Base-by-base conservation (phyloP, 2,113 vertebrate species). In the Tyto alba region DNA sequence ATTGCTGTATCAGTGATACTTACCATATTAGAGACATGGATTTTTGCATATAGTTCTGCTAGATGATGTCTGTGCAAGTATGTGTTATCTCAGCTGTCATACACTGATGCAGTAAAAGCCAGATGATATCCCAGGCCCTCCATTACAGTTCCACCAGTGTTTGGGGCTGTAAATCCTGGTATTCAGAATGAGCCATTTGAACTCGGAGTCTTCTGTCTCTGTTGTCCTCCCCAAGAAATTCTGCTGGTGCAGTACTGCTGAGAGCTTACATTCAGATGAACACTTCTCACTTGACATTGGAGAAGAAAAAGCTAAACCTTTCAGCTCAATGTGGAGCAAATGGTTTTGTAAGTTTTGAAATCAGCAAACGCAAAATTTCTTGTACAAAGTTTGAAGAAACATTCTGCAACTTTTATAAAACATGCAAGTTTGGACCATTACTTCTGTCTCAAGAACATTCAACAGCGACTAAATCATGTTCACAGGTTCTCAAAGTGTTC, bases 281-380 rank as follows among this genome's bases (percentile, higher is more conserved):
- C 29, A 73, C 9, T 67, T 90, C 71, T 87, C 77, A 93, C 20
- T 48, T 60, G 80, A 85, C 27, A 41, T 34, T 47, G 66, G 53
- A 95, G 75, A 76, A 82, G 38, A 71, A 91, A 91, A 93, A 71
- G 38, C 67, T 34, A 85, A 92, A 86, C 32, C 41, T 71, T 95
- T 88, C 63, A 27, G 30, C 85, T 85, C 59, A 80, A 74, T 40
- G n/a, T 41, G 32, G 32, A 89, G 78, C 41, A 88, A 82, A 63
- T 63, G 26, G 13, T 93, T 95, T 69, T 63, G 2, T 40, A 89
- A 66, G 32, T 84, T 88, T 47, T 83, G 43, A 50, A 90, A 90
- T 73, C 30, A 86, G 83, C 72, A 92, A 93, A 92, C 47, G 59
- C 72, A 93, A 92, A 86, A 67, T 67, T 84, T 80, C 52, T 94